phyloP scores from a whole-genome alignment of 2,888 invertebrate species.

The Crioceris asparagi region DNA sequence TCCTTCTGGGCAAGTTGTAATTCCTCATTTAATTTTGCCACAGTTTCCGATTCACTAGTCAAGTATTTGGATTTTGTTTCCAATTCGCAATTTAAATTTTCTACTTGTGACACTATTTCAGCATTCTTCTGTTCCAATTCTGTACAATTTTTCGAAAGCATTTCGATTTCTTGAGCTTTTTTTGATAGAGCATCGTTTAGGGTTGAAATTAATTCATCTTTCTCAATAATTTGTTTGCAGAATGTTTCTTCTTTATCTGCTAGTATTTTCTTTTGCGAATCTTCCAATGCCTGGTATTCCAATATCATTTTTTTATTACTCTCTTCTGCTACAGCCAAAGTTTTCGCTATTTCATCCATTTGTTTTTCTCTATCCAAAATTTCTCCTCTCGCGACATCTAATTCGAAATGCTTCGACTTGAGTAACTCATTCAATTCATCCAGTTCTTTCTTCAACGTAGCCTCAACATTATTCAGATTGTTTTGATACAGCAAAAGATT shows the following conservation, averaged over 20 bases:
- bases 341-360: constrained; percentile 37
- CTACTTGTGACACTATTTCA: constrained; percentile 10
- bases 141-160: no score
- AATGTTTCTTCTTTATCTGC: no score
- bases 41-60: no score
- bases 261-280: no score
- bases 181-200: no score
- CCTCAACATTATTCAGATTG: background rate
- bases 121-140: no score
- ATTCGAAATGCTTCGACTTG: constrained; percentile 21
- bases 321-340: constrained; percentile 42
- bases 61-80: background rate
- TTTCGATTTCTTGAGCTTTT: no score
- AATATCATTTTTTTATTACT: constrained; percentile 33
- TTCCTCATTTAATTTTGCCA: constrained; percentile 14
- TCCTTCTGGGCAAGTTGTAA: no score
- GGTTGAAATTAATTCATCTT: no score
- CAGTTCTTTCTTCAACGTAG: constrained; percentile 27
- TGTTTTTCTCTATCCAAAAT: constrained; percentile 26
- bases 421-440: constrained; percentile 27
- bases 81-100: background rate
- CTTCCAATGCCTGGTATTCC: no score
- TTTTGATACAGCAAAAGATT: no score
- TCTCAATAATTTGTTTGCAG: no score
- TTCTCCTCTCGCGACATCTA: constrained; percentile 20